phyloP scores from a whole-genome alignment of 2,113 vertebrate species.

The Crotalus helleri region DNA sequence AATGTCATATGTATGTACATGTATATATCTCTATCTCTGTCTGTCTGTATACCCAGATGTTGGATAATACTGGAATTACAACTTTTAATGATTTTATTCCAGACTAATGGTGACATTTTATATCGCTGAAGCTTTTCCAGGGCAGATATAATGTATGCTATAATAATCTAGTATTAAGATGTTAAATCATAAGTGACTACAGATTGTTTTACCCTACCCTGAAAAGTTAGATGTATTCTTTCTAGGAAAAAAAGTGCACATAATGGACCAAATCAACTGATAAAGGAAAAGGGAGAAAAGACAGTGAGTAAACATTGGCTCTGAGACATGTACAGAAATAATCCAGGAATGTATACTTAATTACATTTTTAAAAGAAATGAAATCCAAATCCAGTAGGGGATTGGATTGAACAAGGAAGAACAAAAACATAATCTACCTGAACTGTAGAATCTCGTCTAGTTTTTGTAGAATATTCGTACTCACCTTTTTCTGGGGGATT shows the following conservation, averaged over 20 bases:
- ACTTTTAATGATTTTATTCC: not conserved
- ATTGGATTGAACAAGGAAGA: not conserved
- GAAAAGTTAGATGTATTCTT: not conserved
- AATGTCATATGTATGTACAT: not conserved
- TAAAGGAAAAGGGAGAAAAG: not conserved
- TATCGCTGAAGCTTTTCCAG: not conserved
- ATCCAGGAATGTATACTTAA: slow-evolving; percentile 20
- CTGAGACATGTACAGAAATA: not conserved
- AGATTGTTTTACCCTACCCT: not conserved
- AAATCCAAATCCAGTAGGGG: slow-evolving; percentile 7
- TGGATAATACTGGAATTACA: not conserved
- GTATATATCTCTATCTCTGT: too few relatives aligned
- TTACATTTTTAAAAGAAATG: slow-evolving; percentile 10
- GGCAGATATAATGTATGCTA: not conserved
- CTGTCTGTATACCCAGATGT: not conserved
- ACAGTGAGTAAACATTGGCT: not conserved
- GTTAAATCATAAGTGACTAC: not conserved
- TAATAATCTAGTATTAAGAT: not conserved
- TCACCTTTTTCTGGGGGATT: slow-evolving; percentile 71
- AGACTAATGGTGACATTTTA: not conserved
- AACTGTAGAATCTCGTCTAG: not conserved
- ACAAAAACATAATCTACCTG: slow-evolving; percentile 11
- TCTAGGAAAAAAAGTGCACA: not conserved
- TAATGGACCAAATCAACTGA: not conserved
- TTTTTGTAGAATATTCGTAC: slow-evolving; percentile 39